Percentiles rank a stretch among this genome's conserved stretches.
phyloP scores from a whole-genome alignment of 2,888 invertebrate genomes.

The Didymodactylos carnosus region DNA sequence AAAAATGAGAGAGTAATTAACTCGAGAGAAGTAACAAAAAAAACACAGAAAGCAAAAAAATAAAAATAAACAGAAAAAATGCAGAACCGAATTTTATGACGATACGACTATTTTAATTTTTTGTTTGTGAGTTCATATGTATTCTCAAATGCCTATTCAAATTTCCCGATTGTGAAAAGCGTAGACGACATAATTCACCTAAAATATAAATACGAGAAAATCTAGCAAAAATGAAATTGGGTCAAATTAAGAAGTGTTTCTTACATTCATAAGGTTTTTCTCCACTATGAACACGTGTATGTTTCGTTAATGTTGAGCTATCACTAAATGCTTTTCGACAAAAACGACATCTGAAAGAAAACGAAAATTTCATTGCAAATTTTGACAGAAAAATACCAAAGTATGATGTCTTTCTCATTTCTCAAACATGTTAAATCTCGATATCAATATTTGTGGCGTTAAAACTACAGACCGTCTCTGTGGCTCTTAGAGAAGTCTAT shows the following conservation, averaged over 20 bases:
- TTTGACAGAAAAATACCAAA: background rate
- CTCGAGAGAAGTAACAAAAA: no score
- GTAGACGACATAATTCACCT: conserved; percentile 82
- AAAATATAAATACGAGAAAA: conserved; percentile 53
- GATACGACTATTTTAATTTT: conserved; percentile 1
- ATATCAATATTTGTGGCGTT: no score
- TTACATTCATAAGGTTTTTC: conserved; percentile 18
- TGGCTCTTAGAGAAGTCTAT: no score
- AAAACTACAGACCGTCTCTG: no score
- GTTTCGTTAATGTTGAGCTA: conserved; percentile 90
- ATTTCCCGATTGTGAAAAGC: conserved; percentile 95
- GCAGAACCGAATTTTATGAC: background rate
- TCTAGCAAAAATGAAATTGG: background rate
- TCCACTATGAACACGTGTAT: conserved; percentile 60
- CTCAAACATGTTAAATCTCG: no score
- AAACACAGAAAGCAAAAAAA: no score
- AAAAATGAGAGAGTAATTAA: no score
- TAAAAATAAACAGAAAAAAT: no score
- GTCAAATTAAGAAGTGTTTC: background rate
- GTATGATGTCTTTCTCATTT: no score
- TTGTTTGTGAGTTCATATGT: conserved; percentile 46
- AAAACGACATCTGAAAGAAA: conserved; percentile 49
- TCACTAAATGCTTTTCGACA: conserved; percentile 98
- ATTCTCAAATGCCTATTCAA: conserved; percentile 96
- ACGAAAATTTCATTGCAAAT: background rate